Conservation (phyloP, 2,797 vertebrate genomes). For the Lithobates sylvaticus region DNA sequence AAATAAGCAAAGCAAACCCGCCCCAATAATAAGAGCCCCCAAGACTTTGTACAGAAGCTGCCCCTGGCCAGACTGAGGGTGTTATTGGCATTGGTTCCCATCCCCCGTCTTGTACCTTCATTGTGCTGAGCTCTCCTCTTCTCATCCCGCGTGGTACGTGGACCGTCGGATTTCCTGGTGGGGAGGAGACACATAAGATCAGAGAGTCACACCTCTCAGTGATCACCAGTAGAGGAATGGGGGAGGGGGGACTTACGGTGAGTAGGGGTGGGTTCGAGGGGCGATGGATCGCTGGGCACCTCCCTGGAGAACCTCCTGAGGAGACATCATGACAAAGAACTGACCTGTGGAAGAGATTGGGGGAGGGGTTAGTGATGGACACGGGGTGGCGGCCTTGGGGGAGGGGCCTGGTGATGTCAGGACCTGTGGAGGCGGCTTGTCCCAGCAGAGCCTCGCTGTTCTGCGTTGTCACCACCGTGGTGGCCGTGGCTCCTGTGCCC, state of each 20-base stretch:
- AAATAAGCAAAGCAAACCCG: no score
- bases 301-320: constrained; percentile 90
- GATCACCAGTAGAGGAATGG: not conserved
- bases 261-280: constrained; percentile 89
- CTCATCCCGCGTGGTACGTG: constrained; percentile 79
- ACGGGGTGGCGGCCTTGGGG: rapidly evolving
- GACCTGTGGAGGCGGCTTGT: constrained; percentile 85
- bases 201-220: not conserved
- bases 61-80: not conserved
- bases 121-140: constrained; percentile 85
- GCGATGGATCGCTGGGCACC: constrained; percentile 88
- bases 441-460: constrained; percentile 86
- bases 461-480: constrained; percentile 79
- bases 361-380: not conserved
- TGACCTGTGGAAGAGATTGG: constrained; percentile 77
- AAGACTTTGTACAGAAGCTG: no score
- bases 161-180: constrained; percentile 77
- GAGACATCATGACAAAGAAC: constrained; percentile 96
- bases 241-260: constrained; percentile 79
- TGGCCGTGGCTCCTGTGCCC: constrained; percentile 63
- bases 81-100: no score
- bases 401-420: constrained; percentile 59
- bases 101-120: constrained; percentile 73
- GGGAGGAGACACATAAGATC: not conserved
- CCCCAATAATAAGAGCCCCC: no score